Base-by-base conservation (phyloP, 2,888 invertebrate genomes). In the Colletes collaris region DNA sequence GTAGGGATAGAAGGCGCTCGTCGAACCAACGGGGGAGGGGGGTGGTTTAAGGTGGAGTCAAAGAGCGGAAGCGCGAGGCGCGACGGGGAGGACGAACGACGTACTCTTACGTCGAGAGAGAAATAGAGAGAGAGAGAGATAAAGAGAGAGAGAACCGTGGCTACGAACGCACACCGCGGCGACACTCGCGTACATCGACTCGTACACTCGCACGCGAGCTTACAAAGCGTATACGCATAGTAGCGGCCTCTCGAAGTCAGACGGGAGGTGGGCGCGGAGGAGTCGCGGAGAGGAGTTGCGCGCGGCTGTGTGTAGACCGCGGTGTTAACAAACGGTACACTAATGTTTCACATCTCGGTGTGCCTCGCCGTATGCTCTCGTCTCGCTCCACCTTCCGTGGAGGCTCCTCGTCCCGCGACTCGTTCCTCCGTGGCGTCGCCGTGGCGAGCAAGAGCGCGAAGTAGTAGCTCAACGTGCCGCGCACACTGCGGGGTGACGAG, bases 251-350 rank as follows among this genome's bases (percentile, higher is more conserved):
- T 79, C 72, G 64, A 76, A 75, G 65, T 78, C 79, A 76, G 40
- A 0, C 6, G 40, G 65, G 59, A 44, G 49, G 35, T 16, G 50
- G 52, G 44, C 19, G 27, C 49, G 55, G 52, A 52, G 66, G 19
- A 37, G 50, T 13, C 19, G 72, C 74, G 81, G 72, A 65, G 59
- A 71, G 69, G 60, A 62, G 82, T 76, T 80, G 82, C 72, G 82
- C 88, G 84, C 82, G 87, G 86, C 85, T 88, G 87, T 90, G 91
- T 90, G 91, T 92, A 90, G 88, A 91, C 89, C 89, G 90, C 89
- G 91, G 91, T 91, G 92, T 92, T 91, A 92, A 92, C 92, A 92
- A 92, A 92, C 92, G 91, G 91, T 92, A 92, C 92, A 92, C 92
- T 92, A 91, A 91, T 91, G 91, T 91, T 92, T 91, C 91, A 90